A percentile compares a stretch with the other conserved stretches of the same genome.
These are phyloP conservation scores for Pyrocephalus nanus DNA, from an alignment of 2,797 vertebrate species.

Conservation along the genomic window DNA sequence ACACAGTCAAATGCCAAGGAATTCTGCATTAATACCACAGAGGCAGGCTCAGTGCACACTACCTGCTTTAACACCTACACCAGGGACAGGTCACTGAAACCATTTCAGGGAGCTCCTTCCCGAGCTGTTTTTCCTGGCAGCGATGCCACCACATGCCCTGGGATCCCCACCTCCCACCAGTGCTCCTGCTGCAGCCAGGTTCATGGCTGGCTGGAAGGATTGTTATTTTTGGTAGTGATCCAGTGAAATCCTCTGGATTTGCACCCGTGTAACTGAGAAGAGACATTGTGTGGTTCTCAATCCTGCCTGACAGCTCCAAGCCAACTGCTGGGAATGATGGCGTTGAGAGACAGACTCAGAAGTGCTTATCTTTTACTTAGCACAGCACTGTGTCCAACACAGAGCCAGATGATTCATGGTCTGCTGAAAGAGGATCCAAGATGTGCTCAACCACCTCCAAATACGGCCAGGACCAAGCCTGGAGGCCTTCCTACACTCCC, in stretches of 20 bases:
- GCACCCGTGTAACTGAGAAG: neutral
- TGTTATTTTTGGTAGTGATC: neutral
- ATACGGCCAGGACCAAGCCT: neutral
- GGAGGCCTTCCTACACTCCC: neutral
- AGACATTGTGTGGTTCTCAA: neutral
- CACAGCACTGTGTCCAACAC: neutral
- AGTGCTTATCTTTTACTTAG: neutral
- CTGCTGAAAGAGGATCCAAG: neutral
- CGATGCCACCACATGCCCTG: accelerated
- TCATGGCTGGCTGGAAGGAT: neutral
- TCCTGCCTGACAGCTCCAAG: constrained; percentile 3
- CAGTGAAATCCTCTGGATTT: constrained; percentile 45
- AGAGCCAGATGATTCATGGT: constrained; percentile 8
- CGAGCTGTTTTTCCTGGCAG: neutral
- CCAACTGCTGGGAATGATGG: neutral
- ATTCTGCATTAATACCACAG: neutral
- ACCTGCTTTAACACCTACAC: accelerated
- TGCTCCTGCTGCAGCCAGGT: neutral
- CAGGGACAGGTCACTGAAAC: neutral
- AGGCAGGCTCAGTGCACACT: neutral
- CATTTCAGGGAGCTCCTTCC: neutral
- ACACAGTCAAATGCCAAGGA: neutral
- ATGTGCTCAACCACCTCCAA: neutral
- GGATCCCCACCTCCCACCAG: neutral
- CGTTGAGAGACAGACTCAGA: constrained; percentile 13